These are phyloP conservation scores for Butorides virescens DNA, from an alignment of 2,113 vertebrate genomes.

Conservation along the genomic window DNA sequence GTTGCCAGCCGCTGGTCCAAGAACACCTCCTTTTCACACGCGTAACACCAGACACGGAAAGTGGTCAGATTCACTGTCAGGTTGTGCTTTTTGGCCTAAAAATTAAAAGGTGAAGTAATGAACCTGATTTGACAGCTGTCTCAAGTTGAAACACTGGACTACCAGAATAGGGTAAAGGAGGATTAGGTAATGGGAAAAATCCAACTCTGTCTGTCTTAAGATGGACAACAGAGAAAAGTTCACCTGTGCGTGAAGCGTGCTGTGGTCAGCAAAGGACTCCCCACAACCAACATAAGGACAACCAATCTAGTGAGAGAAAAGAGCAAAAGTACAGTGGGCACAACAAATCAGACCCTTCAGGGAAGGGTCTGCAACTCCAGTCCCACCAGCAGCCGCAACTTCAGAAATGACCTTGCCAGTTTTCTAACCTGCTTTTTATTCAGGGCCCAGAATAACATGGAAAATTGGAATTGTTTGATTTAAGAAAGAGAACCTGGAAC, in stretches of 20 bases:
- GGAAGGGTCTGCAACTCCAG: background rate
- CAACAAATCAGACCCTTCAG: background rate
- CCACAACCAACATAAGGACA: constrained; percentile 95
- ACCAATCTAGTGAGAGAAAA: constrained; percentile 74
- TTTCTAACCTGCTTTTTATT: background rate
- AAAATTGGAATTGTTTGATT: background rate
- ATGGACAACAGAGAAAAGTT: background rate
- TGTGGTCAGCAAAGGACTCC: constrained; percentile 94
- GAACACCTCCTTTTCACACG: constrained; percentile 95
- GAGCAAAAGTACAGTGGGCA: background rate
- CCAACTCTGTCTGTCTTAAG: background rate
- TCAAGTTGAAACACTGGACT: background rate
- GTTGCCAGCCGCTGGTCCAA: constrained; percentile 80
- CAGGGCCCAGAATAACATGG: background rate
- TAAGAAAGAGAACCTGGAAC: background rate
- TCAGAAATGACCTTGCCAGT: background rate
- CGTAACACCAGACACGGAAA: constrained; percentile 94
- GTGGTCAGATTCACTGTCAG: constrained; percentile 97
- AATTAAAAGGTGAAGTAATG: background rate
- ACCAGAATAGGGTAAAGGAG: background rate
- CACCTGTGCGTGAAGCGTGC: constrained; percentile 96
- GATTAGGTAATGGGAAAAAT: background rate
- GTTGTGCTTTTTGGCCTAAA: constrained; percentile 90
- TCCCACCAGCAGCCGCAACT: background rate
- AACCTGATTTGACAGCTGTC: background rate